Percentiles rank a stretch among this genome's conserved stretches.
Conservation (phyloP, 2,113 vertebrate species). For the Menura novaehollandiae region DNA sequence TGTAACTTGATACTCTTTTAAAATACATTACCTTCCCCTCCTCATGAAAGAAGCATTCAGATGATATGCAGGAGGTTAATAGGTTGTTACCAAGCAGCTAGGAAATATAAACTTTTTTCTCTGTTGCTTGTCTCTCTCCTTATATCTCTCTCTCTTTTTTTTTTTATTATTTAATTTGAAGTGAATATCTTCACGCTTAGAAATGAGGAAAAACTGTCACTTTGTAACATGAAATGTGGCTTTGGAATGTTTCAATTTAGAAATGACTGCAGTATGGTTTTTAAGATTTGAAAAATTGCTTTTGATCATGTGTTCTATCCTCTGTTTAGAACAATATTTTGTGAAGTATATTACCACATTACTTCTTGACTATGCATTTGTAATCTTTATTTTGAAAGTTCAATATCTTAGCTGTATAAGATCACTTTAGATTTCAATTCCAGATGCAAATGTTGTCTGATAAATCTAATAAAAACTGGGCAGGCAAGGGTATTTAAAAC, state of each 20-base stretch:
- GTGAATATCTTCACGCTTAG: background rate
- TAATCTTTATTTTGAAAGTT: conserved; percentile 38
- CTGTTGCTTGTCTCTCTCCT: background rate
- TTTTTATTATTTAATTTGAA: background rate
- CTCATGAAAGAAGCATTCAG: background rate
- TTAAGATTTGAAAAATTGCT: conserved; percentile 37
- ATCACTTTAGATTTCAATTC: conserved; percentile 11
- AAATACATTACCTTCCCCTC: background rate
- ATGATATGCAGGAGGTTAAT: background rate
- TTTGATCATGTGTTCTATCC: background rate
- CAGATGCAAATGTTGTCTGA: conserved; percentile 23
- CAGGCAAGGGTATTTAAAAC: conserved; percentile 53
- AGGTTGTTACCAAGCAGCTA: background rate
- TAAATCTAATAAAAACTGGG: conserved; percentile 56
- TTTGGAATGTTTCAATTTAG: background rate
- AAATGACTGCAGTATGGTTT: background rate
- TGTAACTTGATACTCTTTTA: background rate
- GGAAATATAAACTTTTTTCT: background rate
- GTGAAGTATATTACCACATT: background rate
- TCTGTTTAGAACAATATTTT: conserved; percentile 14
- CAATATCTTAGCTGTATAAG: conserved; percentile 10
- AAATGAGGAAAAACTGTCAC: background rate
- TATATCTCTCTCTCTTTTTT: background rate
- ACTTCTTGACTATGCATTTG: background rate
- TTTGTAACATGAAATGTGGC: background rate